These are phyloP conservation scores for Ictidomys tridecemlineatus DNA, from an alignment of 2,113 vertebrate species.

Conservation along the genomic window DNA sequence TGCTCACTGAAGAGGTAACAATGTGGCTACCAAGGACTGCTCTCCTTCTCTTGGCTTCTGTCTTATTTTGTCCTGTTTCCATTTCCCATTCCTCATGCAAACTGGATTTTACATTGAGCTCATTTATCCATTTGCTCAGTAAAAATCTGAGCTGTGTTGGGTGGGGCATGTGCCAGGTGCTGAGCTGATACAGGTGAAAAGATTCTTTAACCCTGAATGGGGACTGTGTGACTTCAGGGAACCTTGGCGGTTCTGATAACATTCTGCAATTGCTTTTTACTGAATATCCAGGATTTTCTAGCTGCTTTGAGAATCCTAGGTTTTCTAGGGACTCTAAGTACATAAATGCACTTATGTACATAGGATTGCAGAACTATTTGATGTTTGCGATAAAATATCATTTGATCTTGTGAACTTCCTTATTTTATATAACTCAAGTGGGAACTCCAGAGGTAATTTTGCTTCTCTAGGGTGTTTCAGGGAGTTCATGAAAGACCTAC, in stretches of 20 bases:
- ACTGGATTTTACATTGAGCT: not conserved
- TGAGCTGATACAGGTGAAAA: not conserved
- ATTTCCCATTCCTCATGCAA: conserved; percentile 8
- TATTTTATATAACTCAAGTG: not conserved
- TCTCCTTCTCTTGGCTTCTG: not conserved
- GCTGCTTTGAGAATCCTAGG: not conserved
- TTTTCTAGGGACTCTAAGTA: conserved; percentile 46
- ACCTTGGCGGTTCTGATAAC: not conserved
- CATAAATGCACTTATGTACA: not conserved
- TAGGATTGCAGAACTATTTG: not conserved
- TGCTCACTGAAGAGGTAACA: not conserved
- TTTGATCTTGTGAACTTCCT: not conserved
- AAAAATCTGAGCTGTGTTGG: not conserved
- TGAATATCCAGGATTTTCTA: not conserved
- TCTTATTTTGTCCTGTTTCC: conserved; percentile 7
- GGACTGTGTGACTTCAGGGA: not conserved
- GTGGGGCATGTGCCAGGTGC: not conserved
- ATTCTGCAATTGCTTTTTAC: not conserved
- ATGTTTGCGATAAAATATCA: not conserved
- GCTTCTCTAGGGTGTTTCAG: not conserved
- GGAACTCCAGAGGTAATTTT: not conserved
- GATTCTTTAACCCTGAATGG: not conserved
- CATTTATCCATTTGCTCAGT: conserved; percentile 13
- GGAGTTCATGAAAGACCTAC: conserved; percentile 6
- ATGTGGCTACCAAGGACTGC: not conserved